Conservation (phyloP, 2,113 vertebrate species). For the Mionectes macconnelli region DNA sequence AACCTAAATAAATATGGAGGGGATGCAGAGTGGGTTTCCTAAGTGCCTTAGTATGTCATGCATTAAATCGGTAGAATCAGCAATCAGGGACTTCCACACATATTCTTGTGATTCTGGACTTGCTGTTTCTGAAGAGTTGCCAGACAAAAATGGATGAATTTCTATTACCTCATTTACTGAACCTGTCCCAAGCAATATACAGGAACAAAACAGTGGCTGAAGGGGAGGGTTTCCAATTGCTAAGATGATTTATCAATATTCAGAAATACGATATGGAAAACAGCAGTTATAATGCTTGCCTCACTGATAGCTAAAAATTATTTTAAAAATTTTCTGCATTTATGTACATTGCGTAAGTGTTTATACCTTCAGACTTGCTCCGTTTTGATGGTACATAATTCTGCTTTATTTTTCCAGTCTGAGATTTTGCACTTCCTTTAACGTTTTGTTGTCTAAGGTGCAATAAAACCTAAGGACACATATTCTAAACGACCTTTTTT, state of each 20-base stretch:
- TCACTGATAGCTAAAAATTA: not conserved
- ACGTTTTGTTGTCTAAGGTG: not conserved
- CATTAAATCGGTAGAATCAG: not conserved
- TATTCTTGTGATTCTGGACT: not conserved
- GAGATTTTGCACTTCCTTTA: not conserved
- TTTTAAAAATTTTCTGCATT: not conserved
- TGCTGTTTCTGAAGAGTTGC: not conserved
- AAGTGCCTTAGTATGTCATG: not conserved
- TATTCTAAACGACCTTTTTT: not conserved
- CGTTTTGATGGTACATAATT: not conserved
- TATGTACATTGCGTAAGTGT: not conserved
- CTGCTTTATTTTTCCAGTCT: not conserved
- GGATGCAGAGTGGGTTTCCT: not conserved
- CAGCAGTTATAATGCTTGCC: not conserved
- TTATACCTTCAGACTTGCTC: not conserved
- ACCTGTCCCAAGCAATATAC: not conserved
- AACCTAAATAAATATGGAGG: not conserved
- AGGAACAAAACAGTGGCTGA: constrained; percentile 30
- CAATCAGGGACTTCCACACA: rapidly evolving
- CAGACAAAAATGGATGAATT: constrained; percentile 15
- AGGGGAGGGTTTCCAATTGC: not conserved
- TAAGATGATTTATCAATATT: not conserved
- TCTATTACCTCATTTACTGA: constrained; percentile 32
- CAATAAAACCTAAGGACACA: not conserved
- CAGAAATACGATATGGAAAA: not conserved